A percentile compares a stretch with the other conserved stretches of the same genome.
Conservation (phyloP, 2,797 vertebrate species). For the Leptodactylus fallax region DNA sequence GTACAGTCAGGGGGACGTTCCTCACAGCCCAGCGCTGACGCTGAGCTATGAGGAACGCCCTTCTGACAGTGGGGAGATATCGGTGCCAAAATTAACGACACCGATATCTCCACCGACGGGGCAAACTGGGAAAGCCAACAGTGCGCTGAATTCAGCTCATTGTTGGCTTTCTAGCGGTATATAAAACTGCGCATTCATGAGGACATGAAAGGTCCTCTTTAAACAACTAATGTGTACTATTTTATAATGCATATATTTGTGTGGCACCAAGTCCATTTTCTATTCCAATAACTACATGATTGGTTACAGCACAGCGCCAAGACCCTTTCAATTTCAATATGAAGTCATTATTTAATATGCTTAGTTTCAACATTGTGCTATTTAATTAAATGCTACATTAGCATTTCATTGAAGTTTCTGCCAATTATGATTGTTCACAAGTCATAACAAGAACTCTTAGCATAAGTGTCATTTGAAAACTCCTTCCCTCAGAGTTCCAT, state of each 20-base stretch:
- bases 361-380: slow-evolving; percentile 57
- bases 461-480: slow-evolving; percentile 41
- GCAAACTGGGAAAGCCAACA: too few species aligned
- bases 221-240: background rate
- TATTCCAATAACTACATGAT: slow-evolving; percentile 35
- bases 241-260: background rate
- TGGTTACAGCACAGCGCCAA: slow-evolving; percentile 37
- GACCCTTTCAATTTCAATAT: slow-evolving; percentile 37
- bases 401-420: slow-evolving; percentile 47
- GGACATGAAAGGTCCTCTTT: too few species aligned
- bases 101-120: too few species aligned
- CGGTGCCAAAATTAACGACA: too few species aligned
- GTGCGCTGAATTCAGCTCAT: too few species aligned
- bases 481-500: slow-evolving; percentile 27
- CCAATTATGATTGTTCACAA: slow-evolving; percentile 58
- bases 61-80: too few species aligned
- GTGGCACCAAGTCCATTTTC: slow-evolving; percentile 6
- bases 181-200: too few species aligned
- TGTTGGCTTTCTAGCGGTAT: too few species aligned
- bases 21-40: too few species aligned
- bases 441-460: slow-evolving; percentile 43
- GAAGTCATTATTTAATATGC: slow-evolving; percentile 20
- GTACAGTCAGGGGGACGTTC: too few species aligned
- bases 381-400: slow-evolving; percentile 59
- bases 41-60: too few species aligned